These are phyloP conservation scores for Colossoma macropomum DNA, from an alignment of 2,113 vertebrate genomes.

Conservation along the genomic window DNA sequence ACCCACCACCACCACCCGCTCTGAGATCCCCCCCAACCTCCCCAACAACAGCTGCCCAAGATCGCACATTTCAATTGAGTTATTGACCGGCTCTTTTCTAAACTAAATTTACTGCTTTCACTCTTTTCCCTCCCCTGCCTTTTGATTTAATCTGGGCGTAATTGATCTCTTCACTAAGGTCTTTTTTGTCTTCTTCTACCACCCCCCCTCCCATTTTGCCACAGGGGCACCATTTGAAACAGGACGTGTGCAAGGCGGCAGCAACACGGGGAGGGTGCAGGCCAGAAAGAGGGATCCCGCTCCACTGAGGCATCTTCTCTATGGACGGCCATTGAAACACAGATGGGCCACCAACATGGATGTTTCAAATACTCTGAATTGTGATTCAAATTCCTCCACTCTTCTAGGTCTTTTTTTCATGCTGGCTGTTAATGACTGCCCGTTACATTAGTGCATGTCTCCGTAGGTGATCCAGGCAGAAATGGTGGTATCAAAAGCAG, in stretches of 20 bases:
- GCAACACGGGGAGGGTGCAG: neutral
- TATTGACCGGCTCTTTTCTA: constrained; percentile 50
- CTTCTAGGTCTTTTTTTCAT: neutral
- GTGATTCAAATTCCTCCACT: constrained; percentile 39
- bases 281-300: constrained; percentile 9
- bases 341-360: constrained; percentile 42
- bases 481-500: constrained; percentile 12
- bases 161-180: constrained; percentile 44
- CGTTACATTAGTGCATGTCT: constrained; percentile 12
- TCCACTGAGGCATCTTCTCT: neutral
- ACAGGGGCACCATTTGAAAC: constrained; percentile 25
- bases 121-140: constrained; percentile 30
- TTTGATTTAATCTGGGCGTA: constrained; percentile 51
- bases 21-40: constrained; percentile 5
- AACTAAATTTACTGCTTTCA: constrained; percentile 53
- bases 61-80: constrained; percentile 43
- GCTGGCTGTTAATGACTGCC: neutral
- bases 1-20: constrained; percentile 36
- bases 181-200: constrained; percentile 9
- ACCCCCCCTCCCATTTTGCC: neutral
- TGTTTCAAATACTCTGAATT: constrained; percentile 39
- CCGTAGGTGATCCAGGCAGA: constrained; percentile 6
- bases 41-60: constrained; percentile 28
- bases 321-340: neutral
- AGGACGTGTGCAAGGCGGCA: constrained; percentile 34